Evolutionary conservation across 53 echinoderm and acorn worm species (phyloP), one percentile per base, ranked within the genome.

Genomic region (Patiria pectinifera): DNA sequence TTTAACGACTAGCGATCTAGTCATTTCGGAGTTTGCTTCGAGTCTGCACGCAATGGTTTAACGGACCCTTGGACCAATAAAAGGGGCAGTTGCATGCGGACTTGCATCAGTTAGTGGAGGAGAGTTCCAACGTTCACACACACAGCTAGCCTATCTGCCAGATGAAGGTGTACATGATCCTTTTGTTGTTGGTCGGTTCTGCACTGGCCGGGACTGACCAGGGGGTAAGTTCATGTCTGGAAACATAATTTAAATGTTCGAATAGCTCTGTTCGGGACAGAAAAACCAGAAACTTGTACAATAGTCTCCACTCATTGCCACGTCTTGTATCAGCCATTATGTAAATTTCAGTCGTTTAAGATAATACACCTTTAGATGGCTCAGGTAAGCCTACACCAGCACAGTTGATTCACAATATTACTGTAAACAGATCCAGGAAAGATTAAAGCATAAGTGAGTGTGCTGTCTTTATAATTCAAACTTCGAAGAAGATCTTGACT

Each of bases 141-240:
- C 9, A 74, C 24, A 74, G 35, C 24, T 18, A 4, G 22, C 3
- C 74, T 53, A 53, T 53, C 53, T 23, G 74, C 74, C 44, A 45
- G 45, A 24, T 16, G 79, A 11, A 15, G 19, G 44, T 86, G 74
- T 10, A 11, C 19, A 24, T 86, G 71, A 23, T 86, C 9, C n/a
- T 71, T 71, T 13, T 86, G 21, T 10, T 86, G 19, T 48, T 71
- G 25, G 86, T 71, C 79, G 79, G 79, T 13, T 86, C 86, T 23
- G 86, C 71, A 21, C 58, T 86, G 49, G 74, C 86, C 0, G 86
- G 49, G 9, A 58, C 86, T 24, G 58, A 58, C 19, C 12, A 86
- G 13, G 25, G 11, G 49, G 86, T 86, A 86, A 86, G 86, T 86
- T 46, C 45, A 53, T 45, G 47, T 48, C 21, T 23, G 78, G 4